Conservation (phyloP, 1,140 invertebrate genomes). For the Papilio helenus region DNA sequence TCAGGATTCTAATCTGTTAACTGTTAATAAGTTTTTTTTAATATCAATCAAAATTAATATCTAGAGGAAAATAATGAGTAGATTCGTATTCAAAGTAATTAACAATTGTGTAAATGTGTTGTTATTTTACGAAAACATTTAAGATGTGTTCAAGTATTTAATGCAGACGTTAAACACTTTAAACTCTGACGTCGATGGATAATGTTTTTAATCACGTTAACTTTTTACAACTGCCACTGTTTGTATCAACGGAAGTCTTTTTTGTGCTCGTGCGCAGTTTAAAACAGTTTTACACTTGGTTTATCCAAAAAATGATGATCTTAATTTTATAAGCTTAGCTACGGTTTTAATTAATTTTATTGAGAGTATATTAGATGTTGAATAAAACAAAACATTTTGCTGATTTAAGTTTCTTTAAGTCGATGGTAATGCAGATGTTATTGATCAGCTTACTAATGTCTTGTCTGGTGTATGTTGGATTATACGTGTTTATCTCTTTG, state of each 20-base stretch:
- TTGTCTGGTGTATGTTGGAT: slow-evolving; percentile 8
- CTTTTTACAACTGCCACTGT: neutral
- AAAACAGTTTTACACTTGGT: slow-evolving; percentile 16
- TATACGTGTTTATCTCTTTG: slow-evolving; percentile 10
- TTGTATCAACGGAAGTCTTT: slow-evolving; percentile 5
- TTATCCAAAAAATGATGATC: neutral
- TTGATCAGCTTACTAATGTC: slow-evolving; percentile 1
- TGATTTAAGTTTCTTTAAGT: neutral
- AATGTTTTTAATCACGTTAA: slow-evolving; percentile 22
- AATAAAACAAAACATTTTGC: too few species aligned
- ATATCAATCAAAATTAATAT: too few species aligned
- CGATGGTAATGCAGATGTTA: neutral
- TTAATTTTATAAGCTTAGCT: neutral
- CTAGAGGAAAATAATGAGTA: neutral
- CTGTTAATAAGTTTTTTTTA: too few species aligned
- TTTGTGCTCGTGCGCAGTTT: neutral
- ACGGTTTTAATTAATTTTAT: neutral
- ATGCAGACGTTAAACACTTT: neutral
- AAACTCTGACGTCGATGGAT: slow-evolving; percentile 8
- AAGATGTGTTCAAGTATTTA: slow-evolving; percentile 1
- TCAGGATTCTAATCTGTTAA: too few species aligned
- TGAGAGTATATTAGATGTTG: neutral
- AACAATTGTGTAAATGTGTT: neutral
- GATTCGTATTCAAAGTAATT: neutral
- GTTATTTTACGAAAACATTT: neutral